These are phyloP conservation scores for Cephus pulcher DNA, from an alignment of 2,888 invertebrate species.

Conservation along the genomic window DNA sequence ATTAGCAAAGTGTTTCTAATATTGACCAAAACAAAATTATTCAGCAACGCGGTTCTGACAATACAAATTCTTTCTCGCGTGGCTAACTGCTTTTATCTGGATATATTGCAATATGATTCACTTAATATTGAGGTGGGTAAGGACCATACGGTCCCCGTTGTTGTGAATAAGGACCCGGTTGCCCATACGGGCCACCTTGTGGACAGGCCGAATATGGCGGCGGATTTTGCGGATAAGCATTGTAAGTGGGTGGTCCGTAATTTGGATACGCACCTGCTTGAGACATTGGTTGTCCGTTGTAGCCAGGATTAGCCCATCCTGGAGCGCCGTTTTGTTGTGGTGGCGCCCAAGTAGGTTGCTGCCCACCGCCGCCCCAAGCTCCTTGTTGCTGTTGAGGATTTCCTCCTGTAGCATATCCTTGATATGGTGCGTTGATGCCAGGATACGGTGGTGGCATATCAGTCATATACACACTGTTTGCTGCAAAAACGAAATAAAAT, in stretches of 20 bases:
- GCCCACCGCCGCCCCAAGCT: conserved; percentile 46
- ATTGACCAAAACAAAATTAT: conserved; percentile 2
- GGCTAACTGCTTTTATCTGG: background rate
- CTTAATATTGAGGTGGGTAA: conserved; percentile 45
- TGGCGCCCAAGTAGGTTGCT: conserved; percentile 48
- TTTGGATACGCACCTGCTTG: conserved; percentile 64
- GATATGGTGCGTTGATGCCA: conserved; percentile 75
- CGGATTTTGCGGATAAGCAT: conserved; percentile 37
- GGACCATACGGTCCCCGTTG: conserved; percentile 40
- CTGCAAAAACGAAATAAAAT: conserved; percentile 58
- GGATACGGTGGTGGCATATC: conserved; percentile 96
- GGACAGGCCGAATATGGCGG: conserved; percentile 39
- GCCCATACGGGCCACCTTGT: conserved; percentile 57
- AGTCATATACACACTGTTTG: conserved; percentile 88
- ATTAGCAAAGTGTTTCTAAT: conserved; percentile 19
- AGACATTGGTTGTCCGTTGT: conserved; percentile 61
- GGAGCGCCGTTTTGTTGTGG: conserved; percentile 57
- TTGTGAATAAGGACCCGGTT: conserved; percentile 44
- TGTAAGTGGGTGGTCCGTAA: conserved; percentile 39
- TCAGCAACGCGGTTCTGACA: background rate
- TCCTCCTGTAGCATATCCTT: conserved; percentile 59
- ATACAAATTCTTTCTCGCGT: background rate
- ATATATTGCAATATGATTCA: background rate
- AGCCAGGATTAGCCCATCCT: conserved; percentile 62
- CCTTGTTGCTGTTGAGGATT: conserved; percentile 46